A percentile compares a stretch with the other conserved stretches of the same genome.
phyloP scores from a whole-genome alignment of 2,888 invertebrate species.

The Argynnis bischoffii region DNA sequence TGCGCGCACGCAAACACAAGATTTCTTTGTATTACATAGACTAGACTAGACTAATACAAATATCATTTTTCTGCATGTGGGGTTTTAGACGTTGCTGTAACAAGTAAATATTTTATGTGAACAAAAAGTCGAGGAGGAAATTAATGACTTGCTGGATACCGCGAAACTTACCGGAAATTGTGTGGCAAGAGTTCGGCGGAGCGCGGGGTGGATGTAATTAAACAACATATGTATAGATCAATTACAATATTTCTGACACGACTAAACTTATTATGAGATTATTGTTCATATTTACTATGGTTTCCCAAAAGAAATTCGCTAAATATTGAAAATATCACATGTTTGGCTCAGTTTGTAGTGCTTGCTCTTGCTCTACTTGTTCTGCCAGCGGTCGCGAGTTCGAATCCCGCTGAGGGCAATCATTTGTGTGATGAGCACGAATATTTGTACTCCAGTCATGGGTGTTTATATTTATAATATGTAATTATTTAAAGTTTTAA shows the following conservation, averaged over 20 bases:
- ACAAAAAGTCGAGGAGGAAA: constrained; percentile 15
- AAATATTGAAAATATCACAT: neutral
- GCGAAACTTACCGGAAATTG: constrained; percentile 11
- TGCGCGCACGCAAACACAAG: too few species aligned
- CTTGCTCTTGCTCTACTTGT: too few species aligned
- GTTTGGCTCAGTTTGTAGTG: too few species aligned
- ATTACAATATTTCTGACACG: too few species aligned
- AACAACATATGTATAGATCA: neutral
- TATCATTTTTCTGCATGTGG: neutral
- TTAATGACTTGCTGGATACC: constrained; percentile 13
- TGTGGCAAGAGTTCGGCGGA: neutral
- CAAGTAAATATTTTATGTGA: neutral
- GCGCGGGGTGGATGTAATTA: neutral
- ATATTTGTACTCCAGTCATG: too few species aligned
- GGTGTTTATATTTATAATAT: too few species aligned
- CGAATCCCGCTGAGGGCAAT: too few species aligned
- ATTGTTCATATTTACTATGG: too few species aligned
- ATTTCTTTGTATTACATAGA: neutral
- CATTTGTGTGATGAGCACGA: too few species aligned
- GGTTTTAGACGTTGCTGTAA: neutral
- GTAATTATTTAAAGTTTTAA: too few species aligned
- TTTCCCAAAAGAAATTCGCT: neutral
- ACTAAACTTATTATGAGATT: too few species aligned
- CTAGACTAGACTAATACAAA: neutral
- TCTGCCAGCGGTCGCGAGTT: too few species aligned